Percentiles rank a stretch among this genome's conserved stretches.
These are phyloP conservation scores for Eulithis prunata DNA, from an alignment of 2,888 invertebrate genomes.

Conservation along the genomic window DNA sequence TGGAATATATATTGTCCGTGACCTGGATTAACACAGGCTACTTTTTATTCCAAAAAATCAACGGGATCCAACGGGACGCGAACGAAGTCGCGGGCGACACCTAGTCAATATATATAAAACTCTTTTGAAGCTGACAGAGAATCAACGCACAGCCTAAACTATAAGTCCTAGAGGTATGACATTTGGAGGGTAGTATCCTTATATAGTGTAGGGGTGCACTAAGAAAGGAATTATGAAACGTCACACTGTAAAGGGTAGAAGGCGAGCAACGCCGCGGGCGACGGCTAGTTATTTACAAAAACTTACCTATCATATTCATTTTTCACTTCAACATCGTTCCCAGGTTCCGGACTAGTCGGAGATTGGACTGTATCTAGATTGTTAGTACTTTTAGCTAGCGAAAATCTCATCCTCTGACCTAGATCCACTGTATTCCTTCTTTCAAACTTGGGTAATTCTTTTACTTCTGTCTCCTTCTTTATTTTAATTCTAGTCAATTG, in stretches of 20 bases:
- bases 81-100: too few relatives aligned
- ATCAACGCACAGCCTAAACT: too few relatives aligned
- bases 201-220: too few relatives aligned
- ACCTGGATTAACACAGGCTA: too few relatives aligned
- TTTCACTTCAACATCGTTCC: slow-evolving; percentile 21
- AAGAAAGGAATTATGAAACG: too few relatives aligned
- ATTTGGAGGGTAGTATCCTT: too few relatives aligned
- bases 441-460: slow-evolving; percentile 70
- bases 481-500: slow-evolving; percentile 74
- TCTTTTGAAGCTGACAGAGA: too few relatives aligned
- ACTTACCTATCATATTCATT: slow-evolving; percentile 58
- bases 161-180: too few relatives aligned
- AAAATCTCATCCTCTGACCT: slow-evolving; percentile 75
- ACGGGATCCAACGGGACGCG: background rate
- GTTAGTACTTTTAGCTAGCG: slow-evolving; percentile 70
- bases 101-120: too few relatives aligned
- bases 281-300: slow-evolving; percentile 6
- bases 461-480: slow-evolving; percentile 64
- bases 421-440: slow-evolving; percentile 78
- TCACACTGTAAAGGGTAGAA: too few relatives aligned
- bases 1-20: too few relatives aligned
- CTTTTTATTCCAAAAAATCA: background rate
- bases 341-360: slow-evolving; percentile 46
- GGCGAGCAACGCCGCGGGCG: background rate
- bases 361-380: slow-evolving; percentile 71